Base-by-base conservation (phyloP, 37 sponge, comb jelly and placozoan genomes). In the Aphrocallistes beatrix region DNA sequence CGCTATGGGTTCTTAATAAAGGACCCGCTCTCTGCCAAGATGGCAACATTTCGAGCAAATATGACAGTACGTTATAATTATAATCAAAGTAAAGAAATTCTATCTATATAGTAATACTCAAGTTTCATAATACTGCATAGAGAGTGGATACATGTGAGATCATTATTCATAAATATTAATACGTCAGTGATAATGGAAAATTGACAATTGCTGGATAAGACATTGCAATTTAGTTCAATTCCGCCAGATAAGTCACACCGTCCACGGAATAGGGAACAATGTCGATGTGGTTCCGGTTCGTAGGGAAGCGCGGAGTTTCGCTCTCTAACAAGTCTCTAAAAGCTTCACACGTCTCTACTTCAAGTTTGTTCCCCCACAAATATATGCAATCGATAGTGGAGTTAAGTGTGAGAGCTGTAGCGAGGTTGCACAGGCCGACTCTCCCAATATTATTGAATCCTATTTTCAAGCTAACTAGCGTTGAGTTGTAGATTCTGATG, bases 341-440 rank as follows among this genome's bases (percentile, higher is more conserved):
- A 38, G 89, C 93, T 38, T 88, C 85, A 84, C 93, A 93, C 23
- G 93, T 89, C n/a, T 89, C 88, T 38, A 38, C 81, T 17, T 82
- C 88, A 10, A 91, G 50, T 6, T 51, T 86, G 82, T 94, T 94
- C 37, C 95, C 95, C 95, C 95, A 94, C 19, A 94, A 86, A 84
- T 23, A 37, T 37, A 93, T 21, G 17, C 85, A 83, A 1, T 87
- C 81, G 17, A 91, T 85, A 0, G 86, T 6, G 39, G 34, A 28
- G 51, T 93, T 93, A 0, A 39, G 84, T 37, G 42, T 37, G 9
- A 94, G 50, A 28, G 91, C 49, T 1, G 0, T 37, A 17, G 95
- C 91, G n/a, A 94, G 48, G 0, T 40, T 36, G 23, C 87, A 86
- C 82, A 94, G 83, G 37, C 91, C 93, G 3, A 10, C 47, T 38